A percentile compares a stretch with the other conserved stretches of the same genome.
These are phyloP conservation scores for Paramisgurnus dabryanus DNA, from an alignment of 2,113 vertebrate genomes.

Conservation along the genomic window DNA sequence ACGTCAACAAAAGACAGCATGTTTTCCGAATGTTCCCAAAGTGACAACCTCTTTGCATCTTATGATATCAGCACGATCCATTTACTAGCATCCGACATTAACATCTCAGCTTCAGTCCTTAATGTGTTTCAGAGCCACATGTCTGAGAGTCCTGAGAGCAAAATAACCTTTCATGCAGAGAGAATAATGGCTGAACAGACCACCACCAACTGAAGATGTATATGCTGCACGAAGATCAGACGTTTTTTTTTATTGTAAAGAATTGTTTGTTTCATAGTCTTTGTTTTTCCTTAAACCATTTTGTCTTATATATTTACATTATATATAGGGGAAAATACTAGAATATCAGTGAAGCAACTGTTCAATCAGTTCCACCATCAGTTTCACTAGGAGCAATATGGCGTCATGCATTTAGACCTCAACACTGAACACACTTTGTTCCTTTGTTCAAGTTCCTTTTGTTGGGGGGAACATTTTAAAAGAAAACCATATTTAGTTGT, in stretches of 20 bases:
- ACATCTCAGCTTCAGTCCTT: not conserved
- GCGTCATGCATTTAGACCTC: no score
- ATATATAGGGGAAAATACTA: no score
- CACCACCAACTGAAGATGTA: no score
- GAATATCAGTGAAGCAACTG: no score
- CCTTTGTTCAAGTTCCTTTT: no score
- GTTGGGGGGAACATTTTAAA: no score
- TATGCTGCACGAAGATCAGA: not conserved
- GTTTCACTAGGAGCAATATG: no score
- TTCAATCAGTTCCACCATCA: no score
- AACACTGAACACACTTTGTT: no score
- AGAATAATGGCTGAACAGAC: not conserved
- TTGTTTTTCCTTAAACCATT: not conserved
- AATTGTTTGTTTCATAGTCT: not conserved
- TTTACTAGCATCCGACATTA: not conserved
- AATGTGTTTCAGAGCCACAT: not conserved
- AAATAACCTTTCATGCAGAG: not conserved
- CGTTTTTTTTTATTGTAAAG: not conserved
- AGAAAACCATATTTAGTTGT: no score
- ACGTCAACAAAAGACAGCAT: not conserved
- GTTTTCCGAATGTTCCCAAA: not conserved
- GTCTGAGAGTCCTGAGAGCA: not conserved
- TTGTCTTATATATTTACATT: no score
- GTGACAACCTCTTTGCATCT: not conserved
- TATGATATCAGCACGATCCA: not conserved